Evolutionary conservation across 35 echinoderm and acorn worm species (phyloP).

Genomic region (Holothuria glaberrima): DNA sequence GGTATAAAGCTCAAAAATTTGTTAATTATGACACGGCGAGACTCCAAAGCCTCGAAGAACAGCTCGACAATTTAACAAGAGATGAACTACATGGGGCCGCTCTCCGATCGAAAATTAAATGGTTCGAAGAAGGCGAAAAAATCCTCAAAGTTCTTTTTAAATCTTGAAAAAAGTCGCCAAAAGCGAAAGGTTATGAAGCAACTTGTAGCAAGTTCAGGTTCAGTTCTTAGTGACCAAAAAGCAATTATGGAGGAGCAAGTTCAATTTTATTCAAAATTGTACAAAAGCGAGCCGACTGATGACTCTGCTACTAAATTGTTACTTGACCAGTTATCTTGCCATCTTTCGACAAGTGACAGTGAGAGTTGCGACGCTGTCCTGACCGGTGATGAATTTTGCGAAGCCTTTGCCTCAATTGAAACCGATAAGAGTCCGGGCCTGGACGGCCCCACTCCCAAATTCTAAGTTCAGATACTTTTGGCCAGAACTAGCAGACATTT

Average conservation of each 20-base stretch:
- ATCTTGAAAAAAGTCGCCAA: background rate
- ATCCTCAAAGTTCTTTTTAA: background rate
- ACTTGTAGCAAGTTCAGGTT: background rate
- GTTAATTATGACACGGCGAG: background rate
- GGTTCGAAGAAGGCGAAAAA: slow-evolving; percentile 53
- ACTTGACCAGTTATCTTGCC: too few relatives aligned
- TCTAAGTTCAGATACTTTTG: slow-evolving; percentile 42
- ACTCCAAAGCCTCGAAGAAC: background rate
- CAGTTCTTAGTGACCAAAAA: background rate
- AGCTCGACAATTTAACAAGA: background rate
- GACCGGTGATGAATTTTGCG: background rate
- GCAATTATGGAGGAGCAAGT: background rate
- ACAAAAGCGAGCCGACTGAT: background rate
- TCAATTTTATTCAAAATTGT: background rate
- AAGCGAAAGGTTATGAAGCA: slow-evolving; percentile 13
- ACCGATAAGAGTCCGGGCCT: slow-evolving; percentile 39
- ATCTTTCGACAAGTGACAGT: background rate
- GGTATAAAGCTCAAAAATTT: background rate
- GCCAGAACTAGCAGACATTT: background rate
- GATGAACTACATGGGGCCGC: background rate
- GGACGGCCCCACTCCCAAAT: slow-evolving; percentile 45
- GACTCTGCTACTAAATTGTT: too few relatives aligned
- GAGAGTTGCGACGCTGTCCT: background rate
- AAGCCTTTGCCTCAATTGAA: background rate
- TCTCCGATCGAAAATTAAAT: slow-evolving; percentile 28